Evolutionary conservation across 2,888 invertebrate genomes (phyloP).

Genomic region (Lysandra bellargus): DNA sequence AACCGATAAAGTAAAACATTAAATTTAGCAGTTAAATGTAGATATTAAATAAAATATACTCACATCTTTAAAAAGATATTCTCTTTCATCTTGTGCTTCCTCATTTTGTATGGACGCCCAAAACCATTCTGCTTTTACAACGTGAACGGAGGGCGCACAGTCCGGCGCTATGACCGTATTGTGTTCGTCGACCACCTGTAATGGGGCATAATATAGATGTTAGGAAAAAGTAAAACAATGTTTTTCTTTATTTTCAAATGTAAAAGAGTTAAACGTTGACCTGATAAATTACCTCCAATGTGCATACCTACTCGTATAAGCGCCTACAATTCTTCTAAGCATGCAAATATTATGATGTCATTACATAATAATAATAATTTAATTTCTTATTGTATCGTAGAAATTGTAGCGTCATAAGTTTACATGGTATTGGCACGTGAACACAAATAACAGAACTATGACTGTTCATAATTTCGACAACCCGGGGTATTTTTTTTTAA

Average conservation of each 20-base stretch:
- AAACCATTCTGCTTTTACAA: constrained; percentile 97
- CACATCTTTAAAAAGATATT: constrained; percentile 93
- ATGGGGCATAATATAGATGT: constrained; percentile 28
- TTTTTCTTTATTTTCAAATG: neutral
- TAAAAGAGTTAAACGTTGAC: neutral
- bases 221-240: neutral
- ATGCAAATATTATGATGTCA: constrained; percentile 55
- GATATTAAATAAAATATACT: constrained; percentile 56
- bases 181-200: constrained; percentile 92
- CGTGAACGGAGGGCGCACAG: constrained; percentile 85
- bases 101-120: constrained; percentile 99
- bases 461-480: neutral
- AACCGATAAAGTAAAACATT: neutral
- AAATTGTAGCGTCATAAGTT: neutral
- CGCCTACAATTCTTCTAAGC: constrained; percentile 42
- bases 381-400: neutral
- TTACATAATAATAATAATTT: neutral
- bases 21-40: neutral
- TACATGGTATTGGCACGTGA: neutral
- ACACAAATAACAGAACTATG: neutral
- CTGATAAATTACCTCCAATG: constrained; percentile 37
- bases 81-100: constrained; percentile 93
- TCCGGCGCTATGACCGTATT: constrained; percentile 86
- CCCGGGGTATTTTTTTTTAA: too few relatives aligned
- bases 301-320: constrained; percentile 41